A percentile compares a stretch with the other conserved stretches of the same genome.
Conservation (phyloP, 2,113 vertebrate species). For the Psittacus erithacus region DNA sequence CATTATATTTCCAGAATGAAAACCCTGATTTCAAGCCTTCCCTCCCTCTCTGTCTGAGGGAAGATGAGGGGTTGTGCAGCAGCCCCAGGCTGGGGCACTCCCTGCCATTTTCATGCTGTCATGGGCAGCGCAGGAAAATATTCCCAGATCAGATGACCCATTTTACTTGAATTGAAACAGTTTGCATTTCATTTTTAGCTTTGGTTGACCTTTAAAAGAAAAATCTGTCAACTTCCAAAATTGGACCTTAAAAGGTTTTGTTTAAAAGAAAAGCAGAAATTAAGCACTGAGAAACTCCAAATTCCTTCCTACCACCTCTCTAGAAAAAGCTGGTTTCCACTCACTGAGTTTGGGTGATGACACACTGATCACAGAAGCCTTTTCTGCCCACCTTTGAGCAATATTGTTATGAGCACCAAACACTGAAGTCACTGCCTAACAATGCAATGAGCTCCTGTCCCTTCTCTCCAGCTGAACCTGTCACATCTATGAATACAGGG, state of each 20-base stretch:
- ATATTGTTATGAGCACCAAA: not conserved
- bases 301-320: not conserved
- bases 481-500: not conserved
- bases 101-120: not conserved
- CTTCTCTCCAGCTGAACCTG: not conserved
- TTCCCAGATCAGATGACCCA: not conserved
- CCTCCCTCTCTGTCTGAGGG: not conserved
- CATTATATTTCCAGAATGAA: not conserved
- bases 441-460: not conserved
- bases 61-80: not conserved
- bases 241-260: not conserved
- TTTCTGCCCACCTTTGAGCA: not conserved
- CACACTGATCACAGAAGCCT: not conserved
- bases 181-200: constrained; percentile 11
- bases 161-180: constrained; percentile 13
- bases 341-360: not conserved
- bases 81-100: not conserved
- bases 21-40: not conserved
- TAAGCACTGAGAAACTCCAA: not conserved
- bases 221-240: not conserved
- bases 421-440: not conserved
- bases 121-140: not conserved
- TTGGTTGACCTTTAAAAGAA: not conserved
- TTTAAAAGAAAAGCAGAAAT: not conserved
- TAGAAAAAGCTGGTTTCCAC: not conserved